Base-by-base conservation (phyloP, 1,140 invertebrate genomes). In the Neodiprion virginianus region DNA sequence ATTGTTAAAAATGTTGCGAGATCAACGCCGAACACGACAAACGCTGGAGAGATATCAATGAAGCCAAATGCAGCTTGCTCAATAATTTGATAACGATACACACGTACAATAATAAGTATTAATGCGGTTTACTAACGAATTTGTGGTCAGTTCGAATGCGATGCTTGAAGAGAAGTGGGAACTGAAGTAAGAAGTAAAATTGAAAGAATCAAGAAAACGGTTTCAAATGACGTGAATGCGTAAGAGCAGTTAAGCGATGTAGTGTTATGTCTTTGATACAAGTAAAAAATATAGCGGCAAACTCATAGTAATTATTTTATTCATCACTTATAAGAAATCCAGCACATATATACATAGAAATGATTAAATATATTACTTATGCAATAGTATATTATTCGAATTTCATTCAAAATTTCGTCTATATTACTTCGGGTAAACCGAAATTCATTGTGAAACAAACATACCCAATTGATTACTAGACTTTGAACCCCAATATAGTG, bases 1-100 rank as follows among this genome's bases (percentile, higher is more conserved):
- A 81, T 88, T 23, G 78, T 89, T 49, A 82, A 85, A 40, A 87
- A 81, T 79, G 75, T 83, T 7, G 47, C 79, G 10, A 78, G 82
- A 66, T 81, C 76, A 11, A 72, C 73, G 8, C 2, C 72, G 9
- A 66, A 71, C 76, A 0, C 80, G 76, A 48, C 80, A 79, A 17
- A 71, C 84, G 11, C 75, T 77, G 2, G 79, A 61, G 4, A 76
- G 67, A 77, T 83, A 69, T 82, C 86, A 71, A 74, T 73, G 47
- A 85, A 86, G 53, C 76, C 80, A 49, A 75, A 73, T 12, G 79
- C 82, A 48, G 80, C 21, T 61, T 86, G 85, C 74, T 72, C 74
- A 40, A 81, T 86, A 81, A 80, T 70, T 73, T 86, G 75, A 82
- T 69, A 48, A 61, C 68, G 28, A 71, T 70, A 69, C 61, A 69